These are phyloP conservation scores for Vombatus ursinus DNA, from an alignment of 2,113 vertebrate genomes.

Conservation along the genomic window DNA sequence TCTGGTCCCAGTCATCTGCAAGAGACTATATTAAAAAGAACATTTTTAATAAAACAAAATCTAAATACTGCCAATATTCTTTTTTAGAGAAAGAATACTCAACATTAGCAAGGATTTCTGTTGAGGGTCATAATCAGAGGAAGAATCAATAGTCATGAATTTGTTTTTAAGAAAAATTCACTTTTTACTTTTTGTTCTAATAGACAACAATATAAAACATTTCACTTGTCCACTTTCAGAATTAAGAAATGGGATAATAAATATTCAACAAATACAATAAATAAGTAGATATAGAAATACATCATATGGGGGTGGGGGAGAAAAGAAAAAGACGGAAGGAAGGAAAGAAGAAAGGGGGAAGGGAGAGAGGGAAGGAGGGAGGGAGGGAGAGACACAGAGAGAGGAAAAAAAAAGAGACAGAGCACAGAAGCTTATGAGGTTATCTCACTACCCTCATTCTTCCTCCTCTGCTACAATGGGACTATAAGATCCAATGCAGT, in stretches of 20 bases:
- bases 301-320: neutral
- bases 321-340: neutral
- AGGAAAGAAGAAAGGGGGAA: no score
- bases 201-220: neutral
- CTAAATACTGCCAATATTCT: neutral
- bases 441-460: neutral
- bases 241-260: neutral
- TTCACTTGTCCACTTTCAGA: neutral
- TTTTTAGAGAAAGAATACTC: neutral
- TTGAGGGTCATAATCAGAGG: neutral
- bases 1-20: slow-evolving; percentile 79
- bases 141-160: neutral
- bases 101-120: neutral
- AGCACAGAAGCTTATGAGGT: neutral
- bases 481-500: neutral
- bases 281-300: neutral
- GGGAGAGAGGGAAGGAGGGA: no score
- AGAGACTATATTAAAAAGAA: slow-evolving; percentile 69
- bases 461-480: neutral
- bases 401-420: no score
- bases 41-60: neutral
- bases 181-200: neutral
- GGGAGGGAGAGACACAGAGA: no score
- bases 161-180: neutral
- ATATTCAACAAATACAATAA: neutral